Conservation (phyloP, 92 coral and sea anemone species). For the Porites rus region DNA sequence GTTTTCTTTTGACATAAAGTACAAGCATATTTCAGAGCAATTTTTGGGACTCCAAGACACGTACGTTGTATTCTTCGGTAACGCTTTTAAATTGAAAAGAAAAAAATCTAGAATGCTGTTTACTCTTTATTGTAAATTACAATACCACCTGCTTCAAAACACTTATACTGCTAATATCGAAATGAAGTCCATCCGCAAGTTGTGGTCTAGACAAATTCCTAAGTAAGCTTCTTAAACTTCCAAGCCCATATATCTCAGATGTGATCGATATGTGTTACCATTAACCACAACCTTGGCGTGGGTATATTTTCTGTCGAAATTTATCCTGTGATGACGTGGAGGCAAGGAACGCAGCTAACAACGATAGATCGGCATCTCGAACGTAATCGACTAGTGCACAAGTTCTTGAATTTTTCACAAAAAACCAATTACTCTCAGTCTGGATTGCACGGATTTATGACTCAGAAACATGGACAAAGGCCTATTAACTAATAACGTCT, state of each 20-base stretch:
- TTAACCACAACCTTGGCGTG: constrained; percentile 1
- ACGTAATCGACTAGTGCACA: not conserved
- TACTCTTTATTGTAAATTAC: no score
- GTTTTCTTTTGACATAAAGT: no score
- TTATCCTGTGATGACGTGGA: not conserved
- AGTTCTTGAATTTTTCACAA: constrained; percentile 2
- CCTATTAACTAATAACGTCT: not conserved
- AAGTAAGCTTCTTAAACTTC: not conserved
- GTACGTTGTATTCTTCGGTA: no score
- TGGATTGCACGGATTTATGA: not conserved
- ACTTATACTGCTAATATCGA: no score
- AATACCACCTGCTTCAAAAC: no score
- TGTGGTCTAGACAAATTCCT: not conserved
- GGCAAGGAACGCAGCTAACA: not conserved
- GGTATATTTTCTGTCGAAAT: not conserved
- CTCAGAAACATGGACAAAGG: not conserved
- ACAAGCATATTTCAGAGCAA: no score
- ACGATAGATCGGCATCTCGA: not conserved
- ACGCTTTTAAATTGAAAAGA: no score
- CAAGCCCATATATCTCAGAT: constrained; percentile 15
- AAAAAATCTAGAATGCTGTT: no score
- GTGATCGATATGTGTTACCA: not conserved
- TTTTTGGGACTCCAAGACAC: no score
- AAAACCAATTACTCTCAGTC: constrained; percentile 4
- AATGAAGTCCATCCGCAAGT: no score